Base-by-base conservation (phyloP, 2,113 vertebrate genomes). In the Pavo muticus region DNA sequence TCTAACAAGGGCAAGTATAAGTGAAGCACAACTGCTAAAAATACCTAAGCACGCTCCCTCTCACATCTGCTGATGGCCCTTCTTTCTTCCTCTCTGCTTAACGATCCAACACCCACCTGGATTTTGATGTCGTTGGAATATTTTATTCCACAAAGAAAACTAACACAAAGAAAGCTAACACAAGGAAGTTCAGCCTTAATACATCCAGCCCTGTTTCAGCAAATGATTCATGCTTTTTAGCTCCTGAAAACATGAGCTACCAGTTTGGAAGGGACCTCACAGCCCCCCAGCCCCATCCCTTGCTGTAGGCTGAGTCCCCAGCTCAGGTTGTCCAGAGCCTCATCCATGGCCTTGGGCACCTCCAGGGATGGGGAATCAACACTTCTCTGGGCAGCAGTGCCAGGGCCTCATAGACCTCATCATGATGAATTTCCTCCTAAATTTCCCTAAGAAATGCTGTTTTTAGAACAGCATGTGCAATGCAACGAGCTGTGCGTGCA, bases 401-500 rank as follows among this genome's bases (percentile, higher is more conserved):
- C 54, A 57, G 18, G 18, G 32, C 32, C 56, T n/a, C 56, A n/a
- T 19, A 20, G 11, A 30, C 32, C 11, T 59, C 32, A n/a, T 11
- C 18, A 19, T n/a, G 32, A 32, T n/a, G 56, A n/a, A 59, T 59
- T 59, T 59, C 56, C 56, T 59, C 19, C 32, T n/a, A 21, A 59
- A 6, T 2, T 20, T 5, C 30, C 68, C 35, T 70, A 10, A 45
- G 8, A 2, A 9, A 19, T 10, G n/a, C 39, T 1, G 1, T 9
- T 17, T 24, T 11, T 12, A 19, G 21, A 52, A 30, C n/a, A 14
- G 9, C 48, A 23, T 1, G 30, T 52, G 57, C 35, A 40, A 23
- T 72, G 23, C 27, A 21, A 14, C 7, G 20, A 14, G 1, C 0
- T 0, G 3, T 1, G 6, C 18, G 11, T 12, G 6, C 0, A 1